Percentiles rank a stretch among this genome's conserved stretches.
These are phyloP conservation scores for Eunapius fragilis DNA, from an alignment of 37 sponge, comb jelly and placozoan genomes.

Conservation along the genomic window DNA sequence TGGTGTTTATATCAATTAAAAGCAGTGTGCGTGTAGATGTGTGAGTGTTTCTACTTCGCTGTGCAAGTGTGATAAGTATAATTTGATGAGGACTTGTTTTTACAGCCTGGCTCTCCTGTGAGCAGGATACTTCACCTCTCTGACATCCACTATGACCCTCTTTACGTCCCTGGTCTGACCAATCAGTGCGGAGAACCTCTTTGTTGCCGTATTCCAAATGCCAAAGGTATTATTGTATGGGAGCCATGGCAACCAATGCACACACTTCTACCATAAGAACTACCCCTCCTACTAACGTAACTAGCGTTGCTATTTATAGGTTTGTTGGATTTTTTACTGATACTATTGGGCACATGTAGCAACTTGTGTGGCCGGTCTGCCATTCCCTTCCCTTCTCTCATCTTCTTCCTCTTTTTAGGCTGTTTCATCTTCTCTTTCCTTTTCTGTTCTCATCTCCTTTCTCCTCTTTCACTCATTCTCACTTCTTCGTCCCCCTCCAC, in stretches of 20 bases:
- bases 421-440: not conserved
- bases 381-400: too few relatives aligned
- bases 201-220: constrained; percentile 65
- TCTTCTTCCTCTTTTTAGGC: too few relatives aligned
- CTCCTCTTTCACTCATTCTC: not conserved
- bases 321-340: too few relatives aligned
- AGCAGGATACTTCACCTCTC: constrained; percentile 57
- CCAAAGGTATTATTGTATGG: not conserved
- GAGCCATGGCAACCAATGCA: not conserved
- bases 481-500: too few relatives aligned
- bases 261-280: too few relatives aligned
- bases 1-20: too few relatives aligned
- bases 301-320: too few relatives aligned
- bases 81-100: not conserved
- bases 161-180: constrained; percentile 51
- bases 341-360: too few relatives aligned
- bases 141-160: constrained; percentile 73
- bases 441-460: not conserved
- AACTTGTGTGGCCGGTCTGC: too few relatives aligned
- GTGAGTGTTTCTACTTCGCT: too few relatives aligned
- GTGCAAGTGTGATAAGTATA: not conserved
- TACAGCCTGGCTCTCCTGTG: not conserved
- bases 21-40: too few relatives aligned
- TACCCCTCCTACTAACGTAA: too few relatives aligned
- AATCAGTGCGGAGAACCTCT: constrained; percentile 78